A percentile compares a stretch with the other conserved stretches of the same genome.
phyloP scores from a whole-genome alignment of 2,888 invertebrate genomes.

The Acrobasis repandana region DNA sequence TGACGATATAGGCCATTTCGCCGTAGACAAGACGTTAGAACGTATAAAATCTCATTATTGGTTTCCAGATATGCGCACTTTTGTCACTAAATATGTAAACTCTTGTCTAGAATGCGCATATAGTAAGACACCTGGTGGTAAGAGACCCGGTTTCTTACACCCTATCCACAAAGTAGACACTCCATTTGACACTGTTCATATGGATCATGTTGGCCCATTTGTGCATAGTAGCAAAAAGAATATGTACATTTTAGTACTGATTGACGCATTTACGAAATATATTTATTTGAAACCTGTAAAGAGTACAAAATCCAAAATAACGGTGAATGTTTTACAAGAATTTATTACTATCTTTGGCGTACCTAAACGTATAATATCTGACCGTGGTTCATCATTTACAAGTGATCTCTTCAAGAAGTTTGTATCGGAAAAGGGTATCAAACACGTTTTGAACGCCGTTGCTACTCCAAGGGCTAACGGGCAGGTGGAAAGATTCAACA shows the following conservation, averaged over 20 bases:
- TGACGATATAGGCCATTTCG: constrained; percentile 32
- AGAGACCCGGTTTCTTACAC: constrained; percentile 19
- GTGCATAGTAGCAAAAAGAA: constrained; percentile 13
- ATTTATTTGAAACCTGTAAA: not conserved
- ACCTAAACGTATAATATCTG: too few species aligned
- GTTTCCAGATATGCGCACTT: not conserved
- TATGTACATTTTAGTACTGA: constrained; percentile 21
- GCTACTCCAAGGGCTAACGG: not conserved
- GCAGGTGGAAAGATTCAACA: constrained; percentile 19
- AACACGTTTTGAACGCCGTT: not conserved
- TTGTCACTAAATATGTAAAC: not conserved
- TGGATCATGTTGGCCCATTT: constrained; percentile 26
- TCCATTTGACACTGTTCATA: constrained; percentile 24
- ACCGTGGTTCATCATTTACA: constrained; percentile 1
- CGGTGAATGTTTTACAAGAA: not conserved
- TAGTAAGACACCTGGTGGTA: not conserved
- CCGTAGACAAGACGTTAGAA: constrained; percentile 19
- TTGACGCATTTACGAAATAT: constrained; percentile 4
- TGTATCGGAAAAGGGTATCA: not conserved
- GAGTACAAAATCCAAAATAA: not conserved
- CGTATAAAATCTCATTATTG: not conserved
- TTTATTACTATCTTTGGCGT: too few species aligned
- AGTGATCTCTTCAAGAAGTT: constrained; percentile 11
- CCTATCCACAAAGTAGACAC: constrained; percentile 19
- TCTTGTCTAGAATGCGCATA: constrained; percentile 3